phyloP scores from a whole-genome alignment of 2,888 invertebrate species.

The Temnothorax rugatulus region DNA sequence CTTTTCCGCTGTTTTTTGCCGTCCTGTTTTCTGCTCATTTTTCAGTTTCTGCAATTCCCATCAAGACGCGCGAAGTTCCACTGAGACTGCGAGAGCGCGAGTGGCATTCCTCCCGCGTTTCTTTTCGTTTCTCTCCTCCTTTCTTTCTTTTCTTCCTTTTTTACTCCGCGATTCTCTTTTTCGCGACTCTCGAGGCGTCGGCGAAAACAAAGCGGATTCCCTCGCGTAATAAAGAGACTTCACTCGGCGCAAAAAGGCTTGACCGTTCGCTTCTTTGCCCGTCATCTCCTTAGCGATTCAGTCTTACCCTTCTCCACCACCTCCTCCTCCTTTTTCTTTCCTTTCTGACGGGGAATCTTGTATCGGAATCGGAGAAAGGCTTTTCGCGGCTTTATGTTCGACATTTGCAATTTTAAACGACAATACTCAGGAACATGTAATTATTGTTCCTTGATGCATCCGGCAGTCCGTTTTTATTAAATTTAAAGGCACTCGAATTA shows the following conservation, averaged over 20 bases:
- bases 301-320: not conserved
- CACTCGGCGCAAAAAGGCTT: slow-evolving; percentile 75
- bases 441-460: not conserved
- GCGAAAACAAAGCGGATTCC: slow-evolving; percentile 83
- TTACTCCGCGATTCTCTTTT: slow-evolving; percentile 59
- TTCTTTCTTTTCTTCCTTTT: slow-evolving; percentile 58
- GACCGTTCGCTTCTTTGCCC: slow-evolving; percentile 50
- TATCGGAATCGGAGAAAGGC: slow-evolving; percentile 30
- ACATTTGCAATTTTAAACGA: slow-evolving; percentile 29
- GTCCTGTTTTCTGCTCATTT: slow-evolving; percentile 49
- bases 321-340: not conserved
- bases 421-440: not conserved
- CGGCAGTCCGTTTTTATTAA: not conserved
- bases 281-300: slow-evolving; percentile 41
- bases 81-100: slow-evolving; percentile 43
- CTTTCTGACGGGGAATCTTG: slow-evolving; percentile 13
- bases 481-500: slow-evolving; percentile 8
- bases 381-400: slow-evolving; percentile 17
- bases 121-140: slow-evolving; percentile 55
- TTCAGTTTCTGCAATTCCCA: slow-evolving; percentile 45
- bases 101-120: slow-evolving; percentile 61
- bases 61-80: slow-evolving; percentile 47
- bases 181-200: slow-evolving; percentile 70
- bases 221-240: slow-evolving; percentile 83
- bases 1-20: slow-evolving; percentile 59